Conservation (phyloP, 2,113 vertebrate genomes). For the Syngnathus floridae region DNA sequence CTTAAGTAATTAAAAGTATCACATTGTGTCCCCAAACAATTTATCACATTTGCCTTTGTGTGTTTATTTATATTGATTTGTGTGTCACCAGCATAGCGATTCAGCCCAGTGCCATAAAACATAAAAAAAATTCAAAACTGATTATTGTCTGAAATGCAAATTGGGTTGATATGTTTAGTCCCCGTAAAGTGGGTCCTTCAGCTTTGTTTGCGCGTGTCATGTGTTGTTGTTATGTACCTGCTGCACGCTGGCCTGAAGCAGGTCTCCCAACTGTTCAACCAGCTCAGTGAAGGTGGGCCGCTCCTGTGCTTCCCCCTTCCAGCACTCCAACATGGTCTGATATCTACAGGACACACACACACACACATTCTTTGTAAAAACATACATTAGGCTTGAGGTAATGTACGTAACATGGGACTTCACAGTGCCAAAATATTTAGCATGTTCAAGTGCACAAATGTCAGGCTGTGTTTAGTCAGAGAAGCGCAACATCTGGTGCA, state of each 20-base stretch:
- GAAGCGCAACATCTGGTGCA: neutral
- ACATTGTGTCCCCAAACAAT: too few species aligned
- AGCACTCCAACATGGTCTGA: conserved; percentile 91
- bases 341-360: conserved; percentile 64
- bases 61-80: too few species aligned
- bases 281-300: conserved; percentile 85
- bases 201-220: too few species aligned
- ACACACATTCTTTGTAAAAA: neutral
- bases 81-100: too few species aligned
- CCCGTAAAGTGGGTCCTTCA: too few species aligned
- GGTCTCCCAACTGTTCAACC: conserved; percentile 83
- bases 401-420: conserved; percentile 1
- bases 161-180: too few species aligned
- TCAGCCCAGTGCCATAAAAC: too few species aligned
- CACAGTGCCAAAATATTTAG: neutral
- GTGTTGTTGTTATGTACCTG: conserved; percentile 67
- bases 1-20: too few species aligned
- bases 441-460: neutral
- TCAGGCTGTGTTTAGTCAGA: neutral
- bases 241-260: conserved; percentile 92
- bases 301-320: conserved; percentile 78
- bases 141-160: too few species aligned
- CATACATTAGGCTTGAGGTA: conserved; percentile 4
- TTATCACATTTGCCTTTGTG: too few species aligned
- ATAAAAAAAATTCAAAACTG: too few species aligned